These are phyloP conservation scores for Menidia beryllina DNA, from an alignment of 2,113 vertebrate genomes.

Conservation along the genomic window DNA sequence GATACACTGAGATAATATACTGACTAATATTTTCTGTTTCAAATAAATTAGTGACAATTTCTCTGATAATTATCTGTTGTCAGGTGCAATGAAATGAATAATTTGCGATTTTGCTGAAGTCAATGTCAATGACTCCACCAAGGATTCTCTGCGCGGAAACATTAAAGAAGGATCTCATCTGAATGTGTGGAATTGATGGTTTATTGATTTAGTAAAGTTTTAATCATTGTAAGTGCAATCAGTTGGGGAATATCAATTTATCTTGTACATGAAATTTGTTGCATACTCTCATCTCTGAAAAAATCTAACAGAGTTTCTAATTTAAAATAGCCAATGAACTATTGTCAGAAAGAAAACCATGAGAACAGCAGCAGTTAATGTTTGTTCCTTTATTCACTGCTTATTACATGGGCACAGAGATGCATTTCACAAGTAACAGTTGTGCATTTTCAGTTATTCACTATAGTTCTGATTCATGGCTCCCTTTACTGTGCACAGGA, in stretches of 20 bases:
- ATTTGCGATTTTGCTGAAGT: background rate
- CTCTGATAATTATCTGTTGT: background rate
- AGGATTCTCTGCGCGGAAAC: background rate
- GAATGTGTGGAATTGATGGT: conserved; percentile 18
- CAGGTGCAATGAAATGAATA: background rate
- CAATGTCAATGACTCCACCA: conserved; percentile 4
- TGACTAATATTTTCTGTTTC: background rate
- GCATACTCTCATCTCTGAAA: conserved; percentile 85
- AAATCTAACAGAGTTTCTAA: conserved; percentile 52
- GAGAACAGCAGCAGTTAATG: background rate
- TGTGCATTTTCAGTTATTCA: conserved; percentile 40
- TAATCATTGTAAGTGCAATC: conserved; percentile 72
- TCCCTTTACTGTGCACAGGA: conserved; percentile 87
- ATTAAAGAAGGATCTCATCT: conserved; percentile 3
- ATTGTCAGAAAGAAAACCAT: conserved; percentile 1
- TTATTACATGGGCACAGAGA: background rate
- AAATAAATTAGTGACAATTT: background rate
- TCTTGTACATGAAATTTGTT: conserved; percentile 59
- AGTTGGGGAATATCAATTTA: conserved; percentile 85
- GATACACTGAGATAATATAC: background rate
- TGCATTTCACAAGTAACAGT: conserved; percentile 9
- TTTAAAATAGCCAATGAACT: conserved; percentile 2
- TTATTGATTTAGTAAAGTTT: conserved; percentile 68
- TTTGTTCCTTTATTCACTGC: background rate
- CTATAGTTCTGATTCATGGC: conserved; percentile 69